Evolutionary conservation across 2,888 invertebrate species (phyloP), one percentile per base, ranked within the genome.

Genomic region (Parnassius orleans): DNA sequence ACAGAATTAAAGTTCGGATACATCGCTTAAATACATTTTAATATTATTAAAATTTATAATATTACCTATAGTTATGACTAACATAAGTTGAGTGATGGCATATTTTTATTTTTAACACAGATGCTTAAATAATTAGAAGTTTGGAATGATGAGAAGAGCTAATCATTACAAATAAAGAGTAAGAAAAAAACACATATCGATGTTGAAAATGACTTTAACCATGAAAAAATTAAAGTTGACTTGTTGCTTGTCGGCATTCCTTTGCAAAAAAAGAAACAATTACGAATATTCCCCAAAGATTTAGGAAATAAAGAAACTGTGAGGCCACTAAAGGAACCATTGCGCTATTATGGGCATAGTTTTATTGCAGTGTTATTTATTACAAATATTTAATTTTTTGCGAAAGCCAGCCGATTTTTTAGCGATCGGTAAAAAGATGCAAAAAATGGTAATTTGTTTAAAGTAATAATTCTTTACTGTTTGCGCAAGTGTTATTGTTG

Each of bases 361-460:
- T 72, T 72, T 72, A 72, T 69, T 66, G 68, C 67, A 56, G 66
- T 77, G 78, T 69, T 33, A 7, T 7, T 19, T 72, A 68, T 71
- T 67, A 68, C 66, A 72, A 55, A 70, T 66, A 65, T 53, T 57
- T 64, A 68, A 71, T 69, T 82, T 86, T 86, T 84, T 80, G 83
- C 82, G 70, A 76, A 77, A 69, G 47, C 70, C 68, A 72, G 71
- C 58, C 61, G n/a, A 73, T 76, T 79, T 83, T 85, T 83, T 81
- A 79, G 77, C 70, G 69, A 74, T 77, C 72, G 65, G 53, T 69
- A 69, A 74, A 74, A 70, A 54, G 58, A 76, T 84, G 87, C 87
- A 87, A 88, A 87, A 63, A 86, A 69, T 74, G 50, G 60, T 63
- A 72, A 68, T 76, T 83, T 82, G 80, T 83, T 79, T 75, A 65